These are phyloP conservation scores for Babyrousa celebensis DNA, from an alignment of 2,797 vertebrate genomes.

Conservation along the genomic window DNA sequence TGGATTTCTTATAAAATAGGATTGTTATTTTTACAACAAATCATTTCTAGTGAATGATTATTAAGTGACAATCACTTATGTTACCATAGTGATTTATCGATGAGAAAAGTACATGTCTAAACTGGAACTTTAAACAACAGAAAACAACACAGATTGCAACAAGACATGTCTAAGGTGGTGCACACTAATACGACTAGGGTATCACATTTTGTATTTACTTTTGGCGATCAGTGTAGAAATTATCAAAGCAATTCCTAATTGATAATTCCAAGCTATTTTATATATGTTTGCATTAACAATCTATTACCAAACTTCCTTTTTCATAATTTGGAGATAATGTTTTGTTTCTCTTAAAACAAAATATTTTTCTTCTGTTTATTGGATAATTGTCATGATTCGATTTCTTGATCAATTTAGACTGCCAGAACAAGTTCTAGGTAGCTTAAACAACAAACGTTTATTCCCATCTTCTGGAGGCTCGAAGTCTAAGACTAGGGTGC, in stretches of 20 bases:
- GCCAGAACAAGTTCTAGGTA: neutral
- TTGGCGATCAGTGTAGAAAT: neutral
- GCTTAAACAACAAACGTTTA: neutral
- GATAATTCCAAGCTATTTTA: neutral
- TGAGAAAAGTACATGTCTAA: neutral
- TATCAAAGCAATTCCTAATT: neutral
- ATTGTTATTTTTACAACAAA: neutral
- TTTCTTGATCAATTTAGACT: neutral
- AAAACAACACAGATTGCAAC: neutral
- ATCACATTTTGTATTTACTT: constrained; percentile 27
- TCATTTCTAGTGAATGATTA: neutral
- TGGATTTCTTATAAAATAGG: neutral
- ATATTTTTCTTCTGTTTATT: neutral
- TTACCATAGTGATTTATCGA: neutral
- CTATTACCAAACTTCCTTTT: neutral
- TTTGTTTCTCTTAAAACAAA: neutral
- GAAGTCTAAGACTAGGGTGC: neutral
- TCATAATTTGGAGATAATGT: neutral
- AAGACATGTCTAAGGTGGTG: neutral
- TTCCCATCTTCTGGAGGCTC: neutral
- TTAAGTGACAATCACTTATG: neutral
- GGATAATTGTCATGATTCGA: neutral
- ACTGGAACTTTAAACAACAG: neutral
- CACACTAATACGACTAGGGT: neutral
- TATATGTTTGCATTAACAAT: neutral